Conservation (phyloP, 1,140 invertebrate species). For the Galendromus occidentalis region DNA sequence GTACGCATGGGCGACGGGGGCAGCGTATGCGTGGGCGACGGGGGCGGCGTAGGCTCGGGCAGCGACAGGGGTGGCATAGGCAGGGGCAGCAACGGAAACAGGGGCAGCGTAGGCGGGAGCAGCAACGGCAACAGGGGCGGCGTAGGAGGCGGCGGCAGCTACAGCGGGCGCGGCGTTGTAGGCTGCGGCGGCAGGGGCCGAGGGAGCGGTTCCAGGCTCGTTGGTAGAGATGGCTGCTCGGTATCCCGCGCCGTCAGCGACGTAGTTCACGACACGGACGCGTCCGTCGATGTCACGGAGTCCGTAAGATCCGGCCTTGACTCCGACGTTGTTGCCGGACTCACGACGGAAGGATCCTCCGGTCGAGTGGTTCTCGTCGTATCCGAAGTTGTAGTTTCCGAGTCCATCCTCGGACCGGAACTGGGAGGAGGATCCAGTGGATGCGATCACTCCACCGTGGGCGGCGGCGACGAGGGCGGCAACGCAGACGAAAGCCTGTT, state of each 20-base stretch:
- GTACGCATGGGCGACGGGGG: not conserved
- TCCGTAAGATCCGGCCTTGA: constrained; percentile 21
- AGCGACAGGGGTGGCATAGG: not conserved
- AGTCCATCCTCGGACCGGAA: constrained; percentile 9
- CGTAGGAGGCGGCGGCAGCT: not conserved
- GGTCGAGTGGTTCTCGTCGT: constrained; percentile 18
- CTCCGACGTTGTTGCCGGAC: constrained; percentile 11
- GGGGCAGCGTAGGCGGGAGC: not conserved
- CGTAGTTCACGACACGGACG: constrained; percentile 19
- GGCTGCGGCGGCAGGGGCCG: constrained; percentile 12
- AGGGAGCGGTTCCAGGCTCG: constrained; percentile 16
- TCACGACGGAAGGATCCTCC: constrained; percentile 20
- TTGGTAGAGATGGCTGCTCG: constrained; percentile 17
- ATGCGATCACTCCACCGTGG: not conserved
- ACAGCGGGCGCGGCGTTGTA: not conserved
- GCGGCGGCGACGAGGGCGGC: not conserved
- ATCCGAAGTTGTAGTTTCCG: constrained; percentile 19
- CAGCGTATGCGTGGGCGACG: not conserved
- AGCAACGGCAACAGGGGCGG: not conserved
- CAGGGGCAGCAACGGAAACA: too few species aligned
- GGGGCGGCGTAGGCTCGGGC: not conserved
- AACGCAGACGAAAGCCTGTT: constrained; percentile 1
- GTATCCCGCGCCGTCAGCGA: constrained; percentile 21
- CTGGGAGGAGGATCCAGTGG: not conserved
- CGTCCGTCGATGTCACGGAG: constrained; percentile 21